Evolutionary conservation across 2,797 vertebrate species (phyloP).

Genomic region (Kryptopterus vitreolus): DNA sequence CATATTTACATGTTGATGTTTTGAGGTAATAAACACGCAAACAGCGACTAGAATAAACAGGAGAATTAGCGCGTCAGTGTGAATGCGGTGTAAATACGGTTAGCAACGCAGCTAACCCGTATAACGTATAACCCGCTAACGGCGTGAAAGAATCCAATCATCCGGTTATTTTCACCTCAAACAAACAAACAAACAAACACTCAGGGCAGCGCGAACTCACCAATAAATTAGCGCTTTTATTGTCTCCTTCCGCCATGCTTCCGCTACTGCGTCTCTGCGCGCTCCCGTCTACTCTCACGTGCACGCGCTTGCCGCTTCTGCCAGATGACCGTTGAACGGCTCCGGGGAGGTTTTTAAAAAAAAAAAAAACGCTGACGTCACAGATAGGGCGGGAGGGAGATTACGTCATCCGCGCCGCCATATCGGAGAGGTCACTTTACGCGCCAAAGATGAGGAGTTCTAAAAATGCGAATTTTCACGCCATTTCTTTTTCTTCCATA

Average conservation of each 20-base stretch:
- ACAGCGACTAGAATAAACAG: too few species aligned
- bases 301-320: constrained; percentile 12
- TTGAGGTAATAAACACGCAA: too few species aligned
- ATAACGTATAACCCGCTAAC: neutral
- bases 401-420: neutral
- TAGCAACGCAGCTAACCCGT: too few species aligned
- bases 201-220: constrained; percentile 30
- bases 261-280: neutral
- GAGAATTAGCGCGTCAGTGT: too few species aligned
- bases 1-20: too few species aligned
- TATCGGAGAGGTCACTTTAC: neutral
- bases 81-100: too few species aligned
- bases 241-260: constrained; percentile 55
- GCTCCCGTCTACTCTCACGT: neutral
- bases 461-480: too few species aligned
- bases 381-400: neutral
- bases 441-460: too few species aligned
- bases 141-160: neutral
- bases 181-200: neutral
- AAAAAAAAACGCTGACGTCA: constrained; percentile 47
- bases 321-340: constrained; percentile 37
- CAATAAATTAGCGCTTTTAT: constrained; percentile 58
- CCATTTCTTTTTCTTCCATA: too few species aligned
- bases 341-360: too few species aligned
- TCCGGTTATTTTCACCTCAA: neutral